Conservation (phyloP, 2,113 vertebrate genomes). For the Myrmecobius fasciatus region DNA sequence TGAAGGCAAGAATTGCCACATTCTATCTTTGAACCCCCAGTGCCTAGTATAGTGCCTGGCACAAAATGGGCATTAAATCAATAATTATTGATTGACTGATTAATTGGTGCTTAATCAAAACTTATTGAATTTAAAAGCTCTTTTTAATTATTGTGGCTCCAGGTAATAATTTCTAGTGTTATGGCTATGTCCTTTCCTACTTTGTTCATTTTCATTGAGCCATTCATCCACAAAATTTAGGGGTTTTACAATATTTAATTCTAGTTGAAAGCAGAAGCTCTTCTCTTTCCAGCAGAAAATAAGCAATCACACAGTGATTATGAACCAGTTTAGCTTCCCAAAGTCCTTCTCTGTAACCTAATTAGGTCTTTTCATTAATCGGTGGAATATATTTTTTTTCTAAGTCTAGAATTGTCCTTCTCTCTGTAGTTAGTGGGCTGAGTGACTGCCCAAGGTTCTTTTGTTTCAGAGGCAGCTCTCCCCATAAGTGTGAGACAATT, state of each 20-base stretch:
- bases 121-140: not conserved
- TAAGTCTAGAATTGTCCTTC: conserved; percentile 77
- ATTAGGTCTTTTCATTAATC: conserved; percentile 78
- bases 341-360: conserved; percentile 74
- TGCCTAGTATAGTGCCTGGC: not conserved
- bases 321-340: conserved; percentile 69
- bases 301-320: conserved; percentile 33
- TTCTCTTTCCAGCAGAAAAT: not conserved
- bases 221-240: conserved; percentile 44
- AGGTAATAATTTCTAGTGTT: not conserved
- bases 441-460: conserved; percentile 84
- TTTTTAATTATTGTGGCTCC: not conserved
- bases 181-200: not conserved
- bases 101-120: not conserved
- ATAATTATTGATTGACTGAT: not conserved
- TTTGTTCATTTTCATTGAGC: not conserved
- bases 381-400: conserved; percentile 44
- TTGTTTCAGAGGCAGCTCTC: conserved; percentile 77
- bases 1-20: not conserved
- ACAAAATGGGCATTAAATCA: not conserved
- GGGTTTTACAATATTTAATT: conserved; percentile 51
- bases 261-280: not conserved
- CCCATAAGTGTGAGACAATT: conserved; percentile 80
- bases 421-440: conserved; percentile 72
- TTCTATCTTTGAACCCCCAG: not conserved